These are phyloP conservation scores for Dasyurus viverrinus DNA, from an alignment of 2,113 vertebrate genomes.

Conservation along the genomic window DNA sequence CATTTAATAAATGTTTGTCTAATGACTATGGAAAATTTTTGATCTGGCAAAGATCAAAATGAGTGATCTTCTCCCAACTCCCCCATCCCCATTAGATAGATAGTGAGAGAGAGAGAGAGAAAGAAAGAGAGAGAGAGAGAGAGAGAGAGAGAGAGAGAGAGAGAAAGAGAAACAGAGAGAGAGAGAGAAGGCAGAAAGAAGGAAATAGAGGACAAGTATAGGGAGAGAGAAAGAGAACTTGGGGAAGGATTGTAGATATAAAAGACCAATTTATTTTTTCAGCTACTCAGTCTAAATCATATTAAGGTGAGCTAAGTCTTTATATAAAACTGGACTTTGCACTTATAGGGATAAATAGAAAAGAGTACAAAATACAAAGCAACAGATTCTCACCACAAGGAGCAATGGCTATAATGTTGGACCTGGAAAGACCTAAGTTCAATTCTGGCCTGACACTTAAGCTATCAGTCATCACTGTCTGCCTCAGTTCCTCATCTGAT, in stretches of 20 bases:
- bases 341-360: conserved; percentile 69
- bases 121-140: conserved; percentile 4
- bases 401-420: neutral
- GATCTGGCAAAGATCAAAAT: neutral
- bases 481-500: neutral
- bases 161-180: neutral
- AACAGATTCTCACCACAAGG: conserved; percentile 66
- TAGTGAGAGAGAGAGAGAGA: conserved; percentile 28
- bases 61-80: neutral
- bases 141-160: neutral
- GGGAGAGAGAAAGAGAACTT: neutral
- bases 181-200: too few species aligned
- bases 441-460: neutral
- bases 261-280: conserved; percentile 69
- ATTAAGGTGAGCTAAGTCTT: conserved; percentile 76
- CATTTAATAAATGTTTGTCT: neutral
- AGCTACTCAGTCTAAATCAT: conserved; percentile 74
- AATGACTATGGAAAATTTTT: neutral
- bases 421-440: neutral
- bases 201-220: neutral
- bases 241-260: conserved; percentile 48
- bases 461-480: neutral
- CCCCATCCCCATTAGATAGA: neutral
- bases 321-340: conserved; percentile 72
- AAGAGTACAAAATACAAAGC: conserved; percentile 72